These are phyloP conservation scores for Latrodectus geometricus DNA, from an alignment of 1,140 invertebrate genomes.

Conservation along the genomic window DNA sequence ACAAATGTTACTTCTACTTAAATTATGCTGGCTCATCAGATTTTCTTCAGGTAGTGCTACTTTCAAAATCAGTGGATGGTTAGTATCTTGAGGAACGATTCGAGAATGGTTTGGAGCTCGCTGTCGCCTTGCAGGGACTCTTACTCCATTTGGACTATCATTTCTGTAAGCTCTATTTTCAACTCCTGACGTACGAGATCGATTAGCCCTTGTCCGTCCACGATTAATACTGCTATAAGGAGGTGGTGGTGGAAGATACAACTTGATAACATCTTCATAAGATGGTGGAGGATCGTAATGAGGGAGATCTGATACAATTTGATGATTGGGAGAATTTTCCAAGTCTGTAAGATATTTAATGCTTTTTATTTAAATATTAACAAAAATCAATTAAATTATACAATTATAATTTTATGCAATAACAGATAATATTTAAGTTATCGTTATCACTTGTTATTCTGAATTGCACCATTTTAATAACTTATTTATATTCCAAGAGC, in stretches of 20 bases:
- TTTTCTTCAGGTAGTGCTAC: slow-evolving; percentile 39
- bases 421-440: no score
- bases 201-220: neutral
- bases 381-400: neutral
- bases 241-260: slow-evolving; percentile 61
- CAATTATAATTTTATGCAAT: no score
- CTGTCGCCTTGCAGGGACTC: slow-evolving; percentile 23
- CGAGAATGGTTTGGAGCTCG: slow-evolving; percentile 15
- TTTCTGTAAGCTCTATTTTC: slow-evolving; percentile 50
- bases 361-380: neutral
- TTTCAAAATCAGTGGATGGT: slow-evolving; percentile 28
- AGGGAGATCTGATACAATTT: slow-evolving; percentile 32
- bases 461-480: no score
- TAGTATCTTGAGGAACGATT: slow-evolving; percentile 9
- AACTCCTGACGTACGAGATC: slow-evolving; percentile 28
- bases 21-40: neutral
- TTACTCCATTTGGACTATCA: slow-evolving; percentile 30
- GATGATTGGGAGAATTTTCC: slow-evolving; percentile 44
- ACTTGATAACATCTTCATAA: slow-evolving; percentile 63
- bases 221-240: slow-evolving; percentile 57
- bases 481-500: no score
- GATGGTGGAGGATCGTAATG: slow-evolving; percentile 63
- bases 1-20: neutral
- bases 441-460: no score
- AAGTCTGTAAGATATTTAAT: slow-evolving; percentile 34